phyloP scores from a whole-genome alignment of 2,797 vertebrate species.

The Falco naumanni region DNA sequence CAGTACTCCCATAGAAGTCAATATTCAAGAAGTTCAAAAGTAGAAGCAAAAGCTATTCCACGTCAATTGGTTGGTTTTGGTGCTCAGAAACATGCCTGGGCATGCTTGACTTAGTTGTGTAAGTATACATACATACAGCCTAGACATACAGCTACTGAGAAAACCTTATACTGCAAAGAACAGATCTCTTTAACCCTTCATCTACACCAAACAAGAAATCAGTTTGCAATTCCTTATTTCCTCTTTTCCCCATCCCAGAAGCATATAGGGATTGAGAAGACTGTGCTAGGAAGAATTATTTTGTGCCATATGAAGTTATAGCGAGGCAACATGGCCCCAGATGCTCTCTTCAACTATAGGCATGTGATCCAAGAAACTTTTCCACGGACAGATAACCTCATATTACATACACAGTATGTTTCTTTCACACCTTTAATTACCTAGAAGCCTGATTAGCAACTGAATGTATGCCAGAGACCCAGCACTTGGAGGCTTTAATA shows the following conservation, averaged over 20 bases:
- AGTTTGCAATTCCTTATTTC: not conserved
- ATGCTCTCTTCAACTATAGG: not conserved
- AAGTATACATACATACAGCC: accelerated
- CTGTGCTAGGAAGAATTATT: not conserved
- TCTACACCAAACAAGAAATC: not conserved
- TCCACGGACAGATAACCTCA: not conserved
- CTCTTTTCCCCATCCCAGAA: not conserved
- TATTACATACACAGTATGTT: not conserved
- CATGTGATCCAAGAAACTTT: not conserved
- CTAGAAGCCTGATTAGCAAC: not conserved
- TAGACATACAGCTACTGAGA: not conserved
- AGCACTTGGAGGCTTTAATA: not conserved
- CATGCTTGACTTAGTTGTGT: not conserved
- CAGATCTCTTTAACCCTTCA: not conserved
- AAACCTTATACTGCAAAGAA: not conserved
- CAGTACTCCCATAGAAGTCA: constrained; percentile 7
- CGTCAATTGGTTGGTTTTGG: not conserved
- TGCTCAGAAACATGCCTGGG: not conserved
- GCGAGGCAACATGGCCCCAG: not conserved
- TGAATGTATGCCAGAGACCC: not conserved
- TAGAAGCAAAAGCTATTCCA: not conserved
- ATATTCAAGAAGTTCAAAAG: not conserved
- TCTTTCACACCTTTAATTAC: not conserved
- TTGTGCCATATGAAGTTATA: not conserved
- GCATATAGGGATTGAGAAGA: not conserved